A percentile compares a stretch with the other conserved stretches of the same genome.
These are phyloP conservation scores for Manduca sexta DNA, from an alignment of 1,140 invertebrate species.

Conservation along the genomic window DNA sequence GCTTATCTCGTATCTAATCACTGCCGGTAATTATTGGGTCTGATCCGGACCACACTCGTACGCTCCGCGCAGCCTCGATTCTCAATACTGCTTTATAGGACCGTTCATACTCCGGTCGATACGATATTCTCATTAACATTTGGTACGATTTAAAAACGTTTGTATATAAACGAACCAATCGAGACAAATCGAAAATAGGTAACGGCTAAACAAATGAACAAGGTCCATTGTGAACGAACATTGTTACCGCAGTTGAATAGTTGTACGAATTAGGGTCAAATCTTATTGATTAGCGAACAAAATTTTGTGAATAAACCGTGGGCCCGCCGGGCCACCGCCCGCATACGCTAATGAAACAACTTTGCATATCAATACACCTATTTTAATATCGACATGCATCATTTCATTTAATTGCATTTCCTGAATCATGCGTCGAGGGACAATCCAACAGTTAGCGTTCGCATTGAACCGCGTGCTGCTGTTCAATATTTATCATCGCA, in stretches of 20 bases:
- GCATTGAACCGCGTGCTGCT: conserved; percentile 19
- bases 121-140: no score
- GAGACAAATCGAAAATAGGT: conserved; percentile 1
- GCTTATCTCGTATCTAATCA: conserved; percentile 66
- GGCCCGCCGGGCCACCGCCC: conserved; percentile 41
- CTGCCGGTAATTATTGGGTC: conserved; percentile 57
- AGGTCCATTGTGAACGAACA: conserved; percentile 31
- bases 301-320: conserved; percentile 54
- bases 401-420: conserved; percentile 67
- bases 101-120: no score
- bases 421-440: conserved; percentile 28
- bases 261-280: conserved; percentile 51
- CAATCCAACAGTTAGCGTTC: conserved; percentile 31
- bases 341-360: conserved; percentile 43
- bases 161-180: conserved; percentile 17
- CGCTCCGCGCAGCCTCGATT: conserved; percentile 1
- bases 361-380: conserved; percentile 67
- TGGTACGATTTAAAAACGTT: no score
- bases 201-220: conserved; percentile 16
- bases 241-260: conserved; percentile 45
- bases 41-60: conserved; percentile 26
- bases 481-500: conserved; percentile 51
- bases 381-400: conserved; percentile 67
- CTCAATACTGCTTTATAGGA: no score
- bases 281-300: conserved; percentile 62